Percentiles rank a stretch among this genome's conserved stretches.
These are phyloP conservation scores for Meteorus sp. DNA, from an alignment of 1,140 invertebrate genomes.

Conservation along the genomic window DNA sequence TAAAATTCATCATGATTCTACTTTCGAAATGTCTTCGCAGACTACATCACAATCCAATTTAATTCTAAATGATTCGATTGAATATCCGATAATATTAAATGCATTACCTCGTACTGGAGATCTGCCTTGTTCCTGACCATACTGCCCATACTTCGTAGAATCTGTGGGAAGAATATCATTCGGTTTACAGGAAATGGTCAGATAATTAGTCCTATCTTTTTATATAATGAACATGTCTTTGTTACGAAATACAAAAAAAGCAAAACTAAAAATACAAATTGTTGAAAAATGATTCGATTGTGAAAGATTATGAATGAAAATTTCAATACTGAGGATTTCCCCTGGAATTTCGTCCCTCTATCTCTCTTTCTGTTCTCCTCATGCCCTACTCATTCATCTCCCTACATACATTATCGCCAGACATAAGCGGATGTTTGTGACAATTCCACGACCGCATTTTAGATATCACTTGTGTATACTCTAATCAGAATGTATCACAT, in stretches of 20 bases:
- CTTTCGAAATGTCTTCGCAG: too few relatives aligned
- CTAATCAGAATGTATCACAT: too few relatives aligned
- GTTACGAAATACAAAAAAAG: too few relatives aligned
- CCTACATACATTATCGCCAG: constrained; percentile 32
- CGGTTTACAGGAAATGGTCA: neutral
- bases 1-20: too few relatives aligned
- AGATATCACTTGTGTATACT: too few relatives aligned
- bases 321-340: constrained; percentile 8
- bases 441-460: constrained; percentile 26
- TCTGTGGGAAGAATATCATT: constrained; percentile 1
- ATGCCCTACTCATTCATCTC: too few relatives aligned
- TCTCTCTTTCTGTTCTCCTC: too few relatives aligned
- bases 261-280: too few relatives aligned
- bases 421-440: constrained; percentile 42
- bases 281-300: neutral
- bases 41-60: too few relatives aligned
- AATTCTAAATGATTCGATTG: too few relatives aligned
- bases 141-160: neutral
- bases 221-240: too few relatives aligned
- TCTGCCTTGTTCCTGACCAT: neutral
- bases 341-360: constrained; percentile 13
- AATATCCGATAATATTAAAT: too few relatives aligned
- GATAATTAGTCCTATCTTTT: neutral
- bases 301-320: neutral
- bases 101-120: neutral